phyloP scores from a whole-genome alignment of 1,140 invertebrate species.

The Tribolium castaneum region DNA sequence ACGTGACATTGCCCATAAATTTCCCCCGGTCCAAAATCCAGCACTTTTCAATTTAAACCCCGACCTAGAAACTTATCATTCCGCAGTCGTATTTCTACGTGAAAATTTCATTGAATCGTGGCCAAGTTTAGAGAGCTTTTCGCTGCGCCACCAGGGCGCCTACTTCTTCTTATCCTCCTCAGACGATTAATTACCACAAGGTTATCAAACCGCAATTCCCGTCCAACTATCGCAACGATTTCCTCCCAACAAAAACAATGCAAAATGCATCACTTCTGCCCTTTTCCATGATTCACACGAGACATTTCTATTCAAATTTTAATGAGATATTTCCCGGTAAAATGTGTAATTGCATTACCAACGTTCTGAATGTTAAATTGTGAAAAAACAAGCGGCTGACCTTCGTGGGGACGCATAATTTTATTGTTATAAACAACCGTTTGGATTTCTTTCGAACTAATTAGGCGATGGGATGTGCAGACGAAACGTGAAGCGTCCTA shows the following conservation, averaged over 20 bases:
- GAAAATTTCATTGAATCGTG: background rate
- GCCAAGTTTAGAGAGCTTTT: background rate
- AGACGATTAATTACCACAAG: background rate
- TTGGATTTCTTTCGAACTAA: background rate
- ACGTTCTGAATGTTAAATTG: background rate
- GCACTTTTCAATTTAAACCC: background rate
- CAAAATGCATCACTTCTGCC: background rate
- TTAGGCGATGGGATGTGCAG: background rate
- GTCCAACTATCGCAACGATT: background rate
- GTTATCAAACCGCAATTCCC: background rate
- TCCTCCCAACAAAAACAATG: background rate
- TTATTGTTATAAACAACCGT: background rate
- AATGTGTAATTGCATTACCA: constrained; percentile 6
- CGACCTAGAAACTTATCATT: background rate
- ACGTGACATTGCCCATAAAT: background rate
- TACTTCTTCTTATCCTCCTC: background rate
- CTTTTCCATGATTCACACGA: constrained; percentile 8
- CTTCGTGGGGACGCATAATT: constrained; percentile 1
- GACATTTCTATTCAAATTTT: constrained; percentile 15
- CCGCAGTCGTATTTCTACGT: background rate
- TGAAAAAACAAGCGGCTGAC: constrained; percentile 4
- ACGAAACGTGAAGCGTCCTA: background rate
- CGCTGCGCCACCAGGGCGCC: background rate
- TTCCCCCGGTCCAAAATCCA: background rate
- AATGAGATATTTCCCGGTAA: constrained; percentile 25